Base-by-base conservation (phyloP, 2,888 invertebrate species). In the Erebia palarica region DNA sequence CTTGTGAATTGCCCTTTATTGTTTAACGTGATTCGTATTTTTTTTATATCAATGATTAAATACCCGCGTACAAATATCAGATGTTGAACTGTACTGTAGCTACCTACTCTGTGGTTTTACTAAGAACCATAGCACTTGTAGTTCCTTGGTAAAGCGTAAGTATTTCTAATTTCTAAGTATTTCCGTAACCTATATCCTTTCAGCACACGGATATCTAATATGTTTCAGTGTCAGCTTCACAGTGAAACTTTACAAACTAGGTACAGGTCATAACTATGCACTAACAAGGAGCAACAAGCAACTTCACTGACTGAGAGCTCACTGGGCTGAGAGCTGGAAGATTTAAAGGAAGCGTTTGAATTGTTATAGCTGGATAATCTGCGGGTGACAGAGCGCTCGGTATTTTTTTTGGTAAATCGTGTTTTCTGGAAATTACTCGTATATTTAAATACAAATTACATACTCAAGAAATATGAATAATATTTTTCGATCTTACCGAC, bases 221-320 rank as follows among this genome's bases (percentile, higher is more conserved):
- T 16, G 55, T 49, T 64, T 47, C 36, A 63, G 42, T 14, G 51
- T 36, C 47, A 44, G 44, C 59, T 58, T 66, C 53, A 18, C 11
- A 57, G 65, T 18, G 55, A 42, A 16, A 66, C 44, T 66, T 66
- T 36, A 14, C 66, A 42, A 66, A 66, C 66, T 44, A 51, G 44
- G 27, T 47, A 59, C 51, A 67, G 36, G 14, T 58, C 36, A 21
- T 59, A 59, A 36, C 13, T 36, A 27, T 36, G 14, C n/a, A 59
- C 36, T 59, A 59, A 59, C 58, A 36, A 58, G 58, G 27, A 36
- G 36, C 58, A 14, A 27, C 27, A 14, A 58, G 58, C 58, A 3
- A 57, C 21, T 11, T 16, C 53, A 51, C n/a, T 8, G 51, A 14
- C 49, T 5, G 13, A 14, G 49, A 13, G 14, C 13, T 5, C 14